These are phyloP conservation scores for Diadegma fenestrale DNA, from an alignment of 2,888 invertebrate genomes.

Conservation along the genomic window DNA sequence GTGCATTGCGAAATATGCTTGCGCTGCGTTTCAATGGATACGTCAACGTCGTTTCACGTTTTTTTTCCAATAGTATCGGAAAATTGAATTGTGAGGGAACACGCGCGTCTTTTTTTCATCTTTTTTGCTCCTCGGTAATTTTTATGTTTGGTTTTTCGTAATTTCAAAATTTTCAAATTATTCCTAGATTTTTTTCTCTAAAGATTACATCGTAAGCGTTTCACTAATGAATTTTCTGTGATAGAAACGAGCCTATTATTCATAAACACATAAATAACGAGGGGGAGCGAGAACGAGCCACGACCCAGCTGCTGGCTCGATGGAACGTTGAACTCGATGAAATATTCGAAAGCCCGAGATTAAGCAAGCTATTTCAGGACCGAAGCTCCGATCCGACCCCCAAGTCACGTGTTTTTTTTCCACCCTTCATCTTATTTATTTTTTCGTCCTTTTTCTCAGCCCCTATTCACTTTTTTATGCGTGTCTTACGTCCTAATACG, in stretches of 20 bases:
- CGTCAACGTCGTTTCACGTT: slow-evolving; percentile 1
- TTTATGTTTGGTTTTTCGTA: neutral
- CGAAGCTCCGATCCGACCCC: slow-evolving; percentile 12
- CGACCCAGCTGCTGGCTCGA: neutral
- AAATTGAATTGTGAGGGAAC: neutral
- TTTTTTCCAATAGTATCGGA: neutral
- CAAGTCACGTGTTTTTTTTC: slow-evolving; percentile 10
- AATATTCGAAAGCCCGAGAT: slow-evolving; percentile 47
- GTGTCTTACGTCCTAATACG: neutral
- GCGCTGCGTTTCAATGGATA: neutral
- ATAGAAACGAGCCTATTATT: neutral
- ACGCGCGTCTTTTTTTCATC: neutral
- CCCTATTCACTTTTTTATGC: neutral
- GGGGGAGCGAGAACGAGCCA: slow-evolving; percentile 7
- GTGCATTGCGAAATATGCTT: neutral
- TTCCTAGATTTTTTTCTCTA: neutral
- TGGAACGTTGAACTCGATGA: slow-evolving; percentile 50
- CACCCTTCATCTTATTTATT: slow-evolving; percentile 23
- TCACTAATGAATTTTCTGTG: neutral
- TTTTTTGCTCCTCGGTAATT: neutral
- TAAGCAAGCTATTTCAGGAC: slow-evolving; percentile 19
- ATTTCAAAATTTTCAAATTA: neutral
- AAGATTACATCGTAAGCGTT: neutral
- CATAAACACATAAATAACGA: slow-evolving; percentile 3
- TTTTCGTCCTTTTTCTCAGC: neutral